These are phyloP conservation scores for Colletes latitarsis DNA, from an alignment of 1,140 invertebrate genomes.

Conservation along the genomic window DNA sequence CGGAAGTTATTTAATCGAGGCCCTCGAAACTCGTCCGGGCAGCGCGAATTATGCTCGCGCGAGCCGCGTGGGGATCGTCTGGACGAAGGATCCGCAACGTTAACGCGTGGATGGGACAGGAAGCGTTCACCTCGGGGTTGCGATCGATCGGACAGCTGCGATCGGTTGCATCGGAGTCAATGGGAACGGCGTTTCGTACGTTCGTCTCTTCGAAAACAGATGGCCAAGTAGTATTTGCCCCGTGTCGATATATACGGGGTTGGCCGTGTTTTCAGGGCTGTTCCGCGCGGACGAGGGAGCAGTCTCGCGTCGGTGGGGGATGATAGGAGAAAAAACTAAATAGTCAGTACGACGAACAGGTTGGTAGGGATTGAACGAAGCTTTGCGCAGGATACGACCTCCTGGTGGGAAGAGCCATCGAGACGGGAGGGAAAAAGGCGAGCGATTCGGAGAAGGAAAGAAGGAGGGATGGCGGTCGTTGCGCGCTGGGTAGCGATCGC, in stretches of 20 bases:
- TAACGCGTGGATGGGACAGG: slow-evolving; percentile 11
- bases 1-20: background rate
- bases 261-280: slow-evolving; percentile 55
- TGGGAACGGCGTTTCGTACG: slow-evolving; percentile 45
- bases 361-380: slow-evolving; percentile 63
- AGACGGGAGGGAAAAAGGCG: slow-evolving; percentile 46
- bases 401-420: slow-evolving; percentile 42
- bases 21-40: background rate
- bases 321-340: slow-evolving; percentile 38
- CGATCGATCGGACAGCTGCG: slow-evolving; percentile 29
- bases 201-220: slow-evolving; percentile 48
- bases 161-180: slow-evolving; percentile 48
- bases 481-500: slow-evolving; percentile 37
- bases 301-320: background rate
- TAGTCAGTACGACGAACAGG: slow-evolving; percentile 55
- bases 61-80: background rate
- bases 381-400: slow-evolving; percentile 58
- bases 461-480: slow-evolving; percentile 5
- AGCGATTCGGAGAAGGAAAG: slow-evolving; percentile 35
- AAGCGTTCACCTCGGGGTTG: slow-evolving; percentile 28
- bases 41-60: slow-evolving; percentile 14
- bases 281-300: background rate
- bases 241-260: slow-evolving; percentile 57
- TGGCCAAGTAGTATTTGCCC: slow-evolving; percentile 39
- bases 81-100: background rate